These are phyloP conservation scores for Hyles vespertilio DNA, from an alignment of 1,140 invertebrate species.

Conservation along the genomic window DNA sequence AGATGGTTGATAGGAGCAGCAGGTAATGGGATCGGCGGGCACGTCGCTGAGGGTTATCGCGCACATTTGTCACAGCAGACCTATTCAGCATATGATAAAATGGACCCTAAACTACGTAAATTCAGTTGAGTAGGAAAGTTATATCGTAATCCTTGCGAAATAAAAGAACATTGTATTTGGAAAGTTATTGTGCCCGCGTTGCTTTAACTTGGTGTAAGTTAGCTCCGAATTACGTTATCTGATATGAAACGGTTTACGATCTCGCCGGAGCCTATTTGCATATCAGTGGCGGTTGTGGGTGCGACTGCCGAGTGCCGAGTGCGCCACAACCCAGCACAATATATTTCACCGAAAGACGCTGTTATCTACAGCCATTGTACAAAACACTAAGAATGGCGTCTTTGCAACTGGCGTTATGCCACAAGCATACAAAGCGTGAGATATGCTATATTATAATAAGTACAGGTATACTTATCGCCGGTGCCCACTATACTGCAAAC, in stretches of 20 bases:
- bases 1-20: conserved; percentile 45
- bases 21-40: conserved; percentile 32
- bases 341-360: conserved; percentile 53
- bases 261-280: conserved; percentile 58
- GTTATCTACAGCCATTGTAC: conserved; percentile 54
- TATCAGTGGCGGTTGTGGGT: conserved; percentile 55
- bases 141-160: conserved; percentile 9
- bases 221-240: conserved; percentile 55
- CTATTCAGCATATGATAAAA: conserved; percentile 26
- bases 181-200: conserved; percentile 29
- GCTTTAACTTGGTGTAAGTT: conserved; percentile 44
- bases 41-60: conserved; percentile 31
- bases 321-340: conserved; percentile 49
- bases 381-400: conserved; percentile 33
- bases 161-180: conserved; percentile 21
- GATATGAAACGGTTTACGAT: conserved; percentile 62
- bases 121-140: background rate
- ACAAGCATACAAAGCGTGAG: conserved; percentile 14
- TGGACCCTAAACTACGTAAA: conserved; percentile 15
- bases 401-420: conserved; percentile 38
- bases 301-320: conserved; percentile 19
- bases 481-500: no score
- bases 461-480: background rate
- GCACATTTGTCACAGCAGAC: conserved; percentile 35
- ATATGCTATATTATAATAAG: conserved; percentile 9